Base-by-base conservation (phyloP, 2,113 vertebrate species). In the Catharus minimus region DNA sequence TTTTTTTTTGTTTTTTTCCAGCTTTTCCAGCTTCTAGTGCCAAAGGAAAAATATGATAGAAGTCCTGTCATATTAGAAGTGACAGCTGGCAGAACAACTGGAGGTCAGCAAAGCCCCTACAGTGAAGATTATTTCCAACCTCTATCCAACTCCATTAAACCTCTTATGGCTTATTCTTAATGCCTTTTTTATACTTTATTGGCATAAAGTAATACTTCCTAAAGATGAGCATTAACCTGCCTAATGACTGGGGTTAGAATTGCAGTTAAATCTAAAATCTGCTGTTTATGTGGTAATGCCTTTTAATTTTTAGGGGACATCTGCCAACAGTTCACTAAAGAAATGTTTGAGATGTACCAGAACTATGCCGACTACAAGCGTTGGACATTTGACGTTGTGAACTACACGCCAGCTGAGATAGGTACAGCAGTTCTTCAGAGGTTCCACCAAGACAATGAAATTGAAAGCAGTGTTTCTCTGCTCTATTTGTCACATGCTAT, bases 341-440 rank as follows among this genome's bases (percentile, higher is more conserved):
- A 99, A 94, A 97, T 99, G 95, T 99, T 99, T 96, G 98, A 99
- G 62, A 99, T 99, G 99, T 99, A 99, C 92, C 97, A 98, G 87
- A 98, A 94, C 72, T 99, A 98, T 52, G 98, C 99, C 1, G 92
- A 64, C 64, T 98, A 98, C 83, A 99, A 98, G 85, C 57, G 92
- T 21, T 99, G 99, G 99, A 97, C 96, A 82, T 99, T 99, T 97
- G 98, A 99, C 58, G 56, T 98, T 12, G 88, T 98, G 18, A 99
- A 99, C 96, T 99, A 98, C 36, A 95, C 93, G 0, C 96, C 97
- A 1, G 97, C 98, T 71, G 99, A 99, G n/a, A 98, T 97, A 68
- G 99, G 99, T 99, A 96, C 60, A 60, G 50, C 20, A 62, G n/a
- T 47, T 81, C 55, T 24, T 55, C 46, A 62, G 43, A 22, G 18